Conservation (phyloP, 2,888 invertebrate species). For the Melinopterus prodromus region DNA sequence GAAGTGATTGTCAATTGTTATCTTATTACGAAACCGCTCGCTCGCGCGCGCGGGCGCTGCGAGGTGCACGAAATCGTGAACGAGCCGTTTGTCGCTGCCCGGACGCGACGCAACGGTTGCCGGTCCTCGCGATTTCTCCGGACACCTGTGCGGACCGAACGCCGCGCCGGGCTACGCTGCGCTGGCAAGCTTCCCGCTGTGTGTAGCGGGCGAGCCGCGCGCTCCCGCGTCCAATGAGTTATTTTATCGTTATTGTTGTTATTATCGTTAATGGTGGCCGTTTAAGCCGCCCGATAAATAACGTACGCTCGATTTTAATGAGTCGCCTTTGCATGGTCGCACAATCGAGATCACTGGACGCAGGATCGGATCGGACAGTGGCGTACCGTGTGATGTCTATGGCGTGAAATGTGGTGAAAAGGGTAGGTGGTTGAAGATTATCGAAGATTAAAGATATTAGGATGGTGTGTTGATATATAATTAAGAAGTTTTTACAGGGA, state of each 20-base stretch:
- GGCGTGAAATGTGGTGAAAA: background rate
- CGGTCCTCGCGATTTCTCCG: constrained; percentile 14
- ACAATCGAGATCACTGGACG: background rate
- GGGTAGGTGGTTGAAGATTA: background rate
- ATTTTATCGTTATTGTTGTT: constrained; percentile 4
- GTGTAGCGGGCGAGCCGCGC: background rate
- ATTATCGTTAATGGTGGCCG: background rate
- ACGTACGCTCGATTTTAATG: background rate
- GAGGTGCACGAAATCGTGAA: constrained; percentile 21
- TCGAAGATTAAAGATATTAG: no score
- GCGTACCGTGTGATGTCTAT: background rate
- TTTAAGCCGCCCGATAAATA: background rate
- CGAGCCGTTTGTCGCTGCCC: background rate
- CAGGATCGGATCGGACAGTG: background rate
- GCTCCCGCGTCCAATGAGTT: background rate
- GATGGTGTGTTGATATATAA: no score
- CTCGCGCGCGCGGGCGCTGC: background rate
- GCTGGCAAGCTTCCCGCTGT: background rate
- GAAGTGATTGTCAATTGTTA: constrained; percentile 23
- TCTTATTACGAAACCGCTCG: background rate
- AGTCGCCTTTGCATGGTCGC: background rate
- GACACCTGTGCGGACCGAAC: constrained; percentile 15
- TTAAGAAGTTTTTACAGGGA: no score
- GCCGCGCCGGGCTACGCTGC: background rate
- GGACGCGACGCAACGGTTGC: background rate